Percentiles rank a stretch among this genome's conserved stretches.
Conservation (phyloP, 2,113 vertebrate genomes). For the Nettapus auritus region DNA sequence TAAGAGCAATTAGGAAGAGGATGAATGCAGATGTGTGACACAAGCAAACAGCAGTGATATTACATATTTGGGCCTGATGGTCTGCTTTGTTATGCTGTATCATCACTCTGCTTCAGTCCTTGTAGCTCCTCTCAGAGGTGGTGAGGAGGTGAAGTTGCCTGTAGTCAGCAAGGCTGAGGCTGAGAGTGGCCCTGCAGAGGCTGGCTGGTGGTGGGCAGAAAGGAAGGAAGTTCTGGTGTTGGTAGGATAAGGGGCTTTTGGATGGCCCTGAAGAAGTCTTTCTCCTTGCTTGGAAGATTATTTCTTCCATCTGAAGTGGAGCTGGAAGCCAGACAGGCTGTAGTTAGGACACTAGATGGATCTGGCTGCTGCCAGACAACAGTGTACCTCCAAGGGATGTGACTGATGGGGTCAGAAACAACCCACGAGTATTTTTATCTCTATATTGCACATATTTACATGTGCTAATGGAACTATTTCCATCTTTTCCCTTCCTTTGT, state of each 20-base stretch:
- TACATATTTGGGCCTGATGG: not conserved
- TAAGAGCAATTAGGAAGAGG: not conserved
- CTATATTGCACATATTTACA: not conserved
- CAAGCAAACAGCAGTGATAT: not conserved
- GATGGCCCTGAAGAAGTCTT: not conserved
- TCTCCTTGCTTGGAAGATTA: not conserved
- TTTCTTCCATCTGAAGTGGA: not conserved
- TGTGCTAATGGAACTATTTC: not conserved
- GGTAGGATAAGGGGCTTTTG: not conserved
- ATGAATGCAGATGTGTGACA: not conserved
- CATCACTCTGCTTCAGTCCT: not conserved
- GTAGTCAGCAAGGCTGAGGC: not conserved
- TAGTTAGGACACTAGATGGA: not conserved
- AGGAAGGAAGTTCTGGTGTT: not conserved
- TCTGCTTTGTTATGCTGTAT: not conserved
- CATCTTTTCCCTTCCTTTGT: not conserved
- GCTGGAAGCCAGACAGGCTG: not conserved
- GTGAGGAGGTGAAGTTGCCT: not conserved
- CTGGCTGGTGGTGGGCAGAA: not conserved
- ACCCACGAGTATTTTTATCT: not conserved
- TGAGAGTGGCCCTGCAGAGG: not conserved
- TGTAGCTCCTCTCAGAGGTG: not conserved
- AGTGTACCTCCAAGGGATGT: not conserved
- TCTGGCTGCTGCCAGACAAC: not conserved
- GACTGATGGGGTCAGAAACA: not conserved